A percentile compares a stretch with the other conserved stretches of the same genome.
These are phyloP conservation scores for Drosophila subpulchrella DNA, from an alignment of 1,140 invertebrate species.

Conservation along the genomic window DNA sequence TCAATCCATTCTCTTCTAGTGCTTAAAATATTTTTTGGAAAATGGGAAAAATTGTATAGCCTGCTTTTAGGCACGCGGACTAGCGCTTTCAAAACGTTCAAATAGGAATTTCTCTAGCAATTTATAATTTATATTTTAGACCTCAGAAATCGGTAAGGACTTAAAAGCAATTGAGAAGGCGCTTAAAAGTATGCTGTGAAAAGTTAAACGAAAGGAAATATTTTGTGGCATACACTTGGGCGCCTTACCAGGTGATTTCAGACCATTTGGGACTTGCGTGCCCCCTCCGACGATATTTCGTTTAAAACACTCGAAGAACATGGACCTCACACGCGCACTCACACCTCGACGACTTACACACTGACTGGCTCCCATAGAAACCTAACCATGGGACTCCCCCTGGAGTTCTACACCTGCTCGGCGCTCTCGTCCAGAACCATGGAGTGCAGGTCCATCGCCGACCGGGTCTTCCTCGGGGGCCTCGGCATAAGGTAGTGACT, in stretches of 20 bases:
- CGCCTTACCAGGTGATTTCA: not conserved
- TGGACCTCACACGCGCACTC: not conserved
- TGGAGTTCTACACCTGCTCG: constrained; percentile 61
- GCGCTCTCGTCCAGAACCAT: constrained; percentile 87
- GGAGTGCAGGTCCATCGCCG: constrained; percentile 93
- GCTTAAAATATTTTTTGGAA: not conserved
- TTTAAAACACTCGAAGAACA: not conserved
- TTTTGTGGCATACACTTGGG: not conserved
- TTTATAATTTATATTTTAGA: no score
- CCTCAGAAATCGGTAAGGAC: no score
- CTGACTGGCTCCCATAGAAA: not conserved
- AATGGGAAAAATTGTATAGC: not conserved
- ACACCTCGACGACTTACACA: constrained; percentile 6
- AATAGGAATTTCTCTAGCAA: no score
- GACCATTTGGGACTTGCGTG: no score
- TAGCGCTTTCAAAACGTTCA: not conserved
- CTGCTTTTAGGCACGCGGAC: not conserved
- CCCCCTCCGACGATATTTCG: not conserved
- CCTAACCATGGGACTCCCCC: not conserved
- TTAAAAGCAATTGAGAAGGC: no score
- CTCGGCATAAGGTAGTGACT: constrained; percentile 86
- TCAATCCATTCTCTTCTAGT: constrained; percentile 7
- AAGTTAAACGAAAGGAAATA: no score
- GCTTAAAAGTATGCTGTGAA: no score
- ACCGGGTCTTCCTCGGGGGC: constrained; percentile 90